Evolutionary conservation across 2,888 invertebrate genomes (phyloP), one percentile per base, ranked within the genome.

Genomic region (Petrolisthes cinctipes): DNA sequence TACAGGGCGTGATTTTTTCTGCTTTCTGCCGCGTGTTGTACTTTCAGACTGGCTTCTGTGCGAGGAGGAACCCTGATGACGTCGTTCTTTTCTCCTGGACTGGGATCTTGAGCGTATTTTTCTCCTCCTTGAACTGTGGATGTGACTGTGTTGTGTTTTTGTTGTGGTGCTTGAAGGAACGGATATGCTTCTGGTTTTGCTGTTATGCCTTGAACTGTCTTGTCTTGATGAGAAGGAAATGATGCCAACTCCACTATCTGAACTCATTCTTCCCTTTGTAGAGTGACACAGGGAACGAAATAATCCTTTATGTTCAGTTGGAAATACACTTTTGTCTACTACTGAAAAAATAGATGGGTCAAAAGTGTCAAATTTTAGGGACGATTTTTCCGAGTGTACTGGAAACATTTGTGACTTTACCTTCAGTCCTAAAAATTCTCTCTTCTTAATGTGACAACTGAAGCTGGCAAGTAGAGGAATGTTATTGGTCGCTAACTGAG

Each of bases 351-450:
- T 37, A 0, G 37, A 37, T 37, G 37, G 1, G 37, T 37, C 37
- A 2, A 37, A 37, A 37, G 37, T 37, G 37, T 37, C 37, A 2
- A 0, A 37, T 37, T 37, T 37, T 2, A 37, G 37, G 37, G 37
- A 37, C 0, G 37, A 37, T 37, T 37, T 37, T 1, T 37, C 37
- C 37, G 37, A 37, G 37, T 2, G 37, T 37, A 37, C 37, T 37
- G 37, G 14, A 6, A 71, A 6, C 57, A 86, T 66, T 5, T 56
- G 78, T 7, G n/a, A 82, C 57, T 68, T 78, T 4, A 82, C n/a
- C 66, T 53, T 82, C 11, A 86, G 7, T 37, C 82, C 83, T 20
- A 54, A 56, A 82, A 86, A 86, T 37, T 83, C 86, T 78, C 78
- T 80, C n/a, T 78, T 79, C 73, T 71, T 83, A 14, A 86, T 79